Evolutionary conservation across 1,140 invertebrate species (phyloP).

Genomic region (Steinernema khuongi): DNA sequence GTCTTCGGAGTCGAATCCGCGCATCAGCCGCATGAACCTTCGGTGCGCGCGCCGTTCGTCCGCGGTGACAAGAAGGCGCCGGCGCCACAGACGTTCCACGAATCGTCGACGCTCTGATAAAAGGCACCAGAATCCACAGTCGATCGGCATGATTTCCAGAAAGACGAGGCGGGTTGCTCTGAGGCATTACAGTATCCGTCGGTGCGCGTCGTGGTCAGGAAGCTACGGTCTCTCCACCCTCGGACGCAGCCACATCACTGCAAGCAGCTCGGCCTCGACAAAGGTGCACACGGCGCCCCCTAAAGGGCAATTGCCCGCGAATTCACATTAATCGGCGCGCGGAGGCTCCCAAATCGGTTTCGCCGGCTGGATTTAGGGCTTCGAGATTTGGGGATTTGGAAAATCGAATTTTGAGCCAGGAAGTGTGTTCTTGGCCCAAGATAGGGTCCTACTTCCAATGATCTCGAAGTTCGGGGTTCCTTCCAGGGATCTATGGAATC

Average conservation of each 20-base stretch:
- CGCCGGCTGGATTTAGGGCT: too few relatives aligned
- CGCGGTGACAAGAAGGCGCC: constrained; percentile 48
- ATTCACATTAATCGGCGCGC: background rate
- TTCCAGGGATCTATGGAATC: too few relatives aligned
- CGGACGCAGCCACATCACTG: background rate
- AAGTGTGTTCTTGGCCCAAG: too few relatives aligned
- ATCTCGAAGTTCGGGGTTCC: too few relatives aligned
- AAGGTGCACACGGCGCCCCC: background rate
- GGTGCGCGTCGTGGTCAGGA: background rate
- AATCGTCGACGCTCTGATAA: constrained; percentile 36
- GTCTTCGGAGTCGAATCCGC: constrained; percentile 57
- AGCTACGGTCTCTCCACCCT: background rate
- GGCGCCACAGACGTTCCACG: constrained; percentile 37
- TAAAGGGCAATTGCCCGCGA: background rate
- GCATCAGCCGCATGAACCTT: constrained; percentile 56
- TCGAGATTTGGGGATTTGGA: too few relatives aligned
- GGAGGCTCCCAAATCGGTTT: background rate
- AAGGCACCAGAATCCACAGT: constrained; percentile 41
- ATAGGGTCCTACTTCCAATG: too few relatives aligned
- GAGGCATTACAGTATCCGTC: constrained; percentile 11
- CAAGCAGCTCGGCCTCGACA: background rate
- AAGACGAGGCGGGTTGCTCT: background rate
- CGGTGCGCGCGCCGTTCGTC: constrained; percentile 53
- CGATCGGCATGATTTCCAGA: constrained; percentile 26
- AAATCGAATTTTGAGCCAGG: too few relatives aligned